Evolutionary conservation across 2,888 invertebrate genomes (phyloP), one percentile per base, ranked within the genome.

Genomic region (Rhaphigaster nebulosa): DNA sequence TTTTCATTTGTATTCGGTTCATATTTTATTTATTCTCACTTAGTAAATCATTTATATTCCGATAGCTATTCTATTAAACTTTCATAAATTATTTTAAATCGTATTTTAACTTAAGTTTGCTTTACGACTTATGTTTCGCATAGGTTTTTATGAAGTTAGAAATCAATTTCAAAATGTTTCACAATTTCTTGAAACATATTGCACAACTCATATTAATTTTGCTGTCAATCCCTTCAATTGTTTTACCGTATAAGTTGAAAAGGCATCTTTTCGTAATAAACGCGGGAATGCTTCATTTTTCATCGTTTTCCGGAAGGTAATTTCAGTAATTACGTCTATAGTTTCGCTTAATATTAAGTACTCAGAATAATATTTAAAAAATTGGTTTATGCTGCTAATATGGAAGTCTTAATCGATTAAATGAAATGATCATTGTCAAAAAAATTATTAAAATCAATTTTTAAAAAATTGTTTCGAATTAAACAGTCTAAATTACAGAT

Each of bases 151-250:
- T 84, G 20, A 80, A 41, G 23, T 38, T 38, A 38, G 20, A 29
- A 80, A 80, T 41, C 1, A n/a, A 84, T 13, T 45, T 45, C 15
- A 0, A 45, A 15, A 20, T 84, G 18, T 84, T 84, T 84, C 84
- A 15, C n/a, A 41, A 84, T 50, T 84, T n/a, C 84, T 41, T n/a
- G 84, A 84, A 84, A 84, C 84, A 50, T 84, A 50, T 84, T 84
- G 84, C 84, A n/a, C 84, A 41, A 84, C 20, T 38, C 45, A 15
- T 45, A n/a, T 26, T 84, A 84, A 45, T 80, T 23, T 38, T 34
- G n/a, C 18, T 65, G 2, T 29, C 10, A 5, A 65, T 65, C 15
- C 10, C 18, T 34, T 38, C 2, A 38, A 20, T 76, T 23, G 8
- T 38, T 65, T 23, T 38, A 38, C 1, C 20, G 15, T 23, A 12